Percentiles rank a stretch among this genome's conserved stretches.
phyloP scores from a whole-genome alignment of 2,797 vertebrate species.

The Fistularia commersonii region DNA sequence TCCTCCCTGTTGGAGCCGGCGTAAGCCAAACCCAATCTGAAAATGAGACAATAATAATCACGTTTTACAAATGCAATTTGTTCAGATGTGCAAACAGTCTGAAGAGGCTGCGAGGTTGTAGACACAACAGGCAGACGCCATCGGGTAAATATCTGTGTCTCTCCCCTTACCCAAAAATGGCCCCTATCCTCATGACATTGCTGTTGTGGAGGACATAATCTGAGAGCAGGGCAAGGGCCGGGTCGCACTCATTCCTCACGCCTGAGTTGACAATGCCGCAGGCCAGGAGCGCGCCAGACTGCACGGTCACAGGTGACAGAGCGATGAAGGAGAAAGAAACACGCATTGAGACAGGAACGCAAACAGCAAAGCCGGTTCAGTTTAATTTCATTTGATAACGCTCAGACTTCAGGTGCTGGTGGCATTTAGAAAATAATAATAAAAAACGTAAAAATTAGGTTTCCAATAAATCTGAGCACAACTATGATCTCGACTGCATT shows the following conservation, averaged over 20 bases:
- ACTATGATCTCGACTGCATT: no score
- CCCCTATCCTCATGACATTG: slow-evolving; percentile 96
- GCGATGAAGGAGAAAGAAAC: not conserved
- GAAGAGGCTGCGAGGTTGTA: no score
- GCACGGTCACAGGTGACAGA: slow-evolving; percentile 7
- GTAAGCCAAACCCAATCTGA: slow-evolving; percentile 92
- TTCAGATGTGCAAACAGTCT: no score
- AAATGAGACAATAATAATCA: slow-evolving; percentile 9
- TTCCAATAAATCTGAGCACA: not conserved
- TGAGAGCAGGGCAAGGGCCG: slow-evolving; percentile 91
- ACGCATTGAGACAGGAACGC: no score
- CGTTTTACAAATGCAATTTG: not conserved
- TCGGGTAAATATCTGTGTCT: no score
- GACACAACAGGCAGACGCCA: not conserved
- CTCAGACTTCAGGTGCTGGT: no score
- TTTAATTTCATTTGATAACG: no score
- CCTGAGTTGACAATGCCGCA: slow-evolving; percentile 98
- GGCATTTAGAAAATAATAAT: no score
- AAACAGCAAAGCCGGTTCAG: no score
- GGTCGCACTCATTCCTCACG: slow-evolving; percentile 97
- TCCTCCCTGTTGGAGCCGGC: slow-evolving; percentile 98
- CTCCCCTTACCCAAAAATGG: slow-evolving; percentile 91
- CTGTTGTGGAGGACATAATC: slow-evolving; percentile 98
- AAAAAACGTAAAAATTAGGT: no score
- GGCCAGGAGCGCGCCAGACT: slow-evolving; percentile 96